These are phyloP conservation scores for Reticulitermes speratus DNA, from an alignment of 1,140 invertebrate genomes.

Conservation along the genomic window DNA sequence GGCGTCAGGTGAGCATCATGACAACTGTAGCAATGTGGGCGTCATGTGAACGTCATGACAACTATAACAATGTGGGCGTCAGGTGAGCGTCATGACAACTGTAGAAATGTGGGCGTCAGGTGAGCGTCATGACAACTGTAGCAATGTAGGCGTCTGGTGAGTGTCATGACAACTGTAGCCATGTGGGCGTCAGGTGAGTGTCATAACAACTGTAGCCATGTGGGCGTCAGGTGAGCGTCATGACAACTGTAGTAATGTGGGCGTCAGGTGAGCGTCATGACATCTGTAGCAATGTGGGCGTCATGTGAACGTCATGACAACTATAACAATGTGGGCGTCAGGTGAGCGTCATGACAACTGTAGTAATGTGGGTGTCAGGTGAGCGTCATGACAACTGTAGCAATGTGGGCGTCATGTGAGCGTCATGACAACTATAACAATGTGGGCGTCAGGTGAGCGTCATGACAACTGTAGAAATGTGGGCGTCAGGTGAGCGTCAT, in stretches of 20 bases:
- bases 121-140: constrained; percentile 43
- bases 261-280: constrained; percentile 58
- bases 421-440: not conserved
- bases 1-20: no score
- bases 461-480: no score
- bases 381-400: no score
- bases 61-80: not conserved
- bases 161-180: no score
- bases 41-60: constrained; percentile 57
- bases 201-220: not conserved
- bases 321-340: constrained; percentile 72
- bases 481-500: constrained; percentile 60
- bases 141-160: not conserved
- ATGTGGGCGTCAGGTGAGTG: constrained; percentile 68
- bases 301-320: no score
- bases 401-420: constrained; percentile 71
- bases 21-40: no score
- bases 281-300: not conserved
- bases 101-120: constrained; percentile 74
- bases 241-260: no score
- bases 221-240: not conserved
- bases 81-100: no score
- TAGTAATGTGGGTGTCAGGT: not conserved
- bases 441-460: not conserved
- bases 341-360: constrained; percentile 49